A percentile compares a stretch with the other conserved stretches of the same genome.
Conservation (phyloP, 2,888 invertebrate genomes). For the Drosophila ochracea region DNA sequence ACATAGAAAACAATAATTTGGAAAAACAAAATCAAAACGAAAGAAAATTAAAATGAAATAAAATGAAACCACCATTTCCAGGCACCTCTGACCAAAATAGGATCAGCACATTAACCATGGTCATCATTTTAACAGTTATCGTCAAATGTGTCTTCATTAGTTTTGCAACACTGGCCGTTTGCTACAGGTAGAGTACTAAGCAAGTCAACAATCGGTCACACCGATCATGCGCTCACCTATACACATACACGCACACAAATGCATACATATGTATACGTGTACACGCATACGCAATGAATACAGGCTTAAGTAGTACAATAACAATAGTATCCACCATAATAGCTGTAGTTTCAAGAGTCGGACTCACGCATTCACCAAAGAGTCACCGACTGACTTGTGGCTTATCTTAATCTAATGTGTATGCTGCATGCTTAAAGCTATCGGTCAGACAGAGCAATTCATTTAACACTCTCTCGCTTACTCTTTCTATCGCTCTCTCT, state of each 20-base stretch:
- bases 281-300: conserved; percentile 14
- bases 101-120: conserved; percentile 95
- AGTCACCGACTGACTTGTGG: conserved; percentile 2
- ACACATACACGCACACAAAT: conserved; percentile 25
- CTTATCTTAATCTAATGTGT: conserved; percentile 16
- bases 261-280: conserved; percentile 19
- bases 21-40: conserved; percentile 18
- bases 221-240: conserved; percentile 44
- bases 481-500: conserved; percentile 4
- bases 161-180: conserved; percentile 97
- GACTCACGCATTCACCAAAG: conserved; percentile 11
- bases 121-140: conserved; percentile 96
- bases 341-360: conserved; percentile 10
- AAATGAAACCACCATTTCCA: conserved; percentile 86
- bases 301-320: conserved; percentile 1
- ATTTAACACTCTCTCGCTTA: conserved; percentile 24
- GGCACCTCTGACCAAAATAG: conserved; percentile 91
- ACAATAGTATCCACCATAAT: conserved; percentile 1
- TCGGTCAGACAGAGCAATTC: conserved; percentile 38
- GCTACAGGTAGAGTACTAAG: conserved; percentile 93
- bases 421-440: conserved; percentile 40
- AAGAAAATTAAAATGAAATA: conserved; percentile 45
- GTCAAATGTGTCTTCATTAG: conserved; percentile 97
- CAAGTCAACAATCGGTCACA: conserved; percentile 69
- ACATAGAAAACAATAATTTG: conserved; percentile 18